Percentiles rank a stretch among this genome's conserved stretches.
Conservation (phyloP, 2,888 invertebrate species). For the Papilio gigon region DNA sequence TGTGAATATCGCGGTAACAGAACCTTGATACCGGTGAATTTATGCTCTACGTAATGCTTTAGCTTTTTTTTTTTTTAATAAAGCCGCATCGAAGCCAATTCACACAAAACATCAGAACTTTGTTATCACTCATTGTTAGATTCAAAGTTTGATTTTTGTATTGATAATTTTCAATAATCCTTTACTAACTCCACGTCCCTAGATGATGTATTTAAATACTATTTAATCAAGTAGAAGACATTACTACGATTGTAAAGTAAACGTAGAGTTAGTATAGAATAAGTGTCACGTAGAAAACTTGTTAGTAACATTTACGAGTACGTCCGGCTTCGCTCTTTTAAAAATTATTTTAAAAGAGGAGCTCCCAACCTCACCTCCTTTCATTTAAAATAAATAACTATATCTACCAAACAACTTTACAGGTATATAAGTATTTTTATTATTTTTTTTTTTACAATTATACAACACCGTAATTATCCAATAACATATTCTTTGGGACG, state of each 20-base stretch:
- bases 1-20: slow-evolving; percentile 59
- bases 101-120: slow-evolving; percentile 76
- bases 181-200: slow-evolving; percentile 36
- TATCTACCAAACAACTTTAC: slow-evolving; percentile 75
- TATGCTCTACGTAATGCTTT: slow-evolving; percentile 36
- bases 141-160: slow-evolving; percentile 77
- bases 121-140: slow-evolving; percentile 56
- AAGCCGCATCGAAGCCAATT: slow-evolving; percentile 48
- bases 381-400: slow-evolving; percentile 78
- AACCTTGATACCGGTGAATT: slow-evolving; percentile 53
- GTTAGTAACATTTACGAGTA: slow-evolving; percentile 70
- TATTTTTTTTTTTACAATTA: slow-evolving; percentile 79
- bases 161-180: slow-evolving; percentile 49
- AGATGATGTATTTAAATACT: not conserved
- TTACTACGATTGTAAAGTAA: no score
- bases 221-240: not conserved
- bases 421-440: slow-evolving; percentile 78
- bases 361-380: slow-evolving; percentile 62
- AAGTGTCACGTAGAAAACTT: slow-evolving; percentile 49
- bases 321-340: slow-evolving; percentile 71
- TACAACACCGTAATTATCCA: slow-evolving; percentile 74
- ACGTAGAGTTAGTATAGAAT: slow-evolving; percentile 45
- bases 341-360: slow-evolving; percentile 79
- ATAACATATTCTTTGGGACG: slow-evolving; percentile 80
- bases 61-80: slow-evolving; percentile 41